Percentiles rank a stretch among this genome's conserved stretches.
phyloP scores from a whole-genome alignment of 2,888 invertebrate genomes.

The Congeria kusceri region DNA sequence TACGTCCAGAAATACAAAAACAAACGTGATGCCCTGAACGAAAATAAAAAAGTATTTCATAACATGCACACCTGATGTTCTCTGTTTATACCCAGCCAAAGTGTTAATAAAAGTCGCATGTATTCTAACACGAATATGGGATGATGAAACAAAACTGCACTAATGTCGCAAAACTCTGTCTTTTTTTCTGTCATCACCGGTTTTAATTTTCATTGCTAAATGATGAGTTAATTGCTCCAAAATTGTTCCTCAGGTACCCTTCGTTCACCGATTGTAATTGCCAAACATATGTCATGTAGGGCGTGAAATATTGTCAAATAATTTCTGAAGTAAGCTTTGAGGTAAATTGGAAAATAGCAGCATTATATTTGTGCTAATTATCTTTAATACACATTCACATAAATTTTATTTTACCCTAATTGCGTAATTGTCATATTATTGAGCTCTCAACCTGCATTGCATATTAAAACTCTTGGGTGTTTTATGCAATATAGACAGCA shows the following conservation, averaged over 20 bases:
- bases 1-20: no score
- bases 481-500: constrained; percentile 10
- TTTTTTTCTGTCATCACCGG: constrained; percentile 13
- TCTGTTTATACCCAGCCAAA: no score
- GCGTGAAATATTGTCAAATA: constrained; percentile 52
- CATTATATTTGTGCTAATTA: constrained; percentile 52
- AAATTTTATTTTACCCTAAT: constrained; percentile 51
- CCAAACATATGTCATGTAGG: constrained; percentile 20
- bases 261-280: constrained; percentile 8
- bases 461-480: constrained; percentile 6
- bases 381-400: constrained; percentile 47
- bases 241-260: constrained; percentile 19
- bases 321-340: constrained; percentile 50
- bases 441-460: background rate
- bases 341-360: constrained; percentile 55
- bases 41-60: no score
- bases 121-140: no score
- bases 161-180: background rate
- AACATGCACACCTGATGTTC: no score
- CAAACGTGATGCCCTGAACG: no score
- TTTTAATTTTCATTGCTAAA: constrained; percentile 51
- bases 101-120: no score
- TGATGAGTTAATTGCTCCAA: constrained; percentile 38
- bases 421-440: constrained; percentile 39
- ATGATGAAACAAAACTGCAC: background rate